A percentile compares a stretch with the other conserved stretches of the same genome.
Evolutionary conservation across 2,797 vertebrate genomes (phyloP).

Genomic region (Sphenodon punctatus): DNA sequence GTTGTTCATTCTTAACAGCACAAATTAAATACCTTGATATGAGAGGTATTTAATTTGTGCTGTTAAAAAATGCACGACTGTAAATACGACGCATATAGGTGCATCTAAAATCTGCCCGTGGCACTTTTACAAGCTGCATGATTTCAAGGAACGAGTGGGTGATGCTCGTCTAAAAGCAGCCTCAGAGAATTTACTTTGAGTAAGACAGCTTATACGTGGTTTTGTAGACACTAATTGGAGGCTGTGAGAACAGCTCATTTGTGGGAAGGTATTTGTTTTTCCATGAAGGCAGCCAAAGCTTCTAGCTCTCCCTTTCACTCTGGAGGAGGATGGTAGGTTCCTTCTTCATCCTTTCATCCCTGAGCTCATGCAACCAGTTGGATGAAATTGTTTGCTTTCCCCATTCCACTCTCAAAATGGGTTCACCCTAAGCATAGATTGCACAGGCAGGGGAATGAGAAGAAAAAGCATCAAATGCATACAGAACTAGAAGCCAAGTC

Average conservation of each 20-base stretch:
- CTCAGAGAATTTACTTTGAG: not conserved
- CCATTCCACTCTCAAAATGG: not conserved
- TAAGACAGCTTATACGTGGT: not conserved
- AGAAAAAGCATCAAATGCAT: constrained; percentile 30
- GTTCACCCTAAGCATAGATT: not conserved
- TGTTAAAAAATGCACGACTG: too few relatives aligned
- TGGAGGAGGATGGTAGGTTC: not conserved
- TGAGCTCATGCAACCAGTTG: not conserved
- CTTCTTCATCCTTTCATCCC: constrained; percentile 3
- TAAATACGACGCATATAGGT: too few relatives aligned
- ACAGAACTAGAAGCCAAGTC: not conserved
- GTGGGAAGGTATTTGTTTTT: constrained; percentile 70
- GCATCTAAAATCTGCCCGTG: too few relatives aligned
- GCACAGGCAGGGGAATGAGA: not conserved
- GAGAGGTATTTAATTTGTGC: too few relatives aligned
- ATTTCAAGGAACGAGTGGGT: too few relatives aligned
- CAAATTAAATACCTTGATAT: too few relatives aligned
- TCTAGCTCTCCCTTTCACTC: constrained; percentile 48
- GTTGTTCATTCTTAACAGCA: too few relatives aligned
- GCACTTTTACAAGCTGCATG: too few relatives aligned
- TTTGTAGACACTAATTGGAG: constrained; percentile 56
- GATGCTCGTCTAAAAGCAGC: too few relatives aligned
- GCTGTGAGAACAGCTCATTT: constrained; percentile 60
- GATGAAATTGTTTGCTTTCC: not conserved
- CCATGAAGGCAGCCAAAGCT: constrained; percentile 70